Evolutionary conservation across 2,113 vertebrate species (phyloP).

Genomic region (Bubo blakistoni): DNA sequence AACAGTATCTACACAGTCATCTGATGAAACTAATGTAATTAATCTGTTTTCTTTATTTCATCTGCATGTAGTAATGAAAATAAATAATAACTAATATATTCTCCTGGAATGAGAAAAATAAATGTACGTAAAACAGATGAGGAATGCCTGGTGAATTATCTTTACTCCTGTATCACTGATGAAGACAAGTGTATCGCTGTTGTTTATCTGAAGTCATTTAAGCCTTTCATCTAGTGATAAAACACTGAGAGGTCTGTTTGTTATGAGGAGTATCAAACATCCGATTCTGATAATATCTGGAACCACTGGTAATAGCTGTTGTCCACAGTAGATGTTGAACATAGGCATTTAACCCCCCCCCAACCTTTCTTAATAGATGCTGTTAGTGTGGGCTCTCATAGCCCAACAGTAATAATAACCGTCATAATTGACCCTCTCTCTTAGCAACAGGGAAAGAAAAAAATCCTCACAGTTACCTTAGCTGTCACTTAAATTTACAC

Average conservation of each 20-base stretch:
- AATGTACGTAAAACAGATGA: background rate
- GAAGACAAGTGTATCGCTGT: background rate
- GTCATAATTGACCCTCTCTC: background rate
- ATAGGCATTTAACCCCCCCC: background rate
- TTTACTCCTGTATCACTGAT: background rate
- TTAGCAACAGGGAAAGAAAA: background rate
- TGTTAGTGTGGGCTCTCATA: background rate
- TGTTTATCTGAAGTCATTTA: constrained; percentile 29
- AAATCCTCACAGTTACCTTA: background rate
- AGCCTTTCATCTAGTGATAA: constrained; percentile 11
- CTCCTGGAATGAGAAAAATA: background rate
- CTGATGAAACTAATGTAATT: background rate
- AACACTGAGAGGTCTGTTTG: background rate
- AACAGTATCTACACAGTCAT: background rate
- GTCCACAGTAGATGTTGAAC: background rate
- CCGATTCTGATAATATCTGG: background rate
- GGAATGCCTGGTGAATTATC: background rate
- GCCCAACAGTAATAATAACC: background rate
- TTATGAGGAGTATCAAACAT: background rate
- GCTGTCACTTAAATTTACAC: constrained; percentile 6
- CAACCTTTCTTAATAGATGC: constrained; percentile 12
- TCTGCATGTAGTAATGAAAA: background rate
- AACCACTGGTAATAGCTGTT: background rate
- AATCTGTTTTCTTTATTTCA: background rate
- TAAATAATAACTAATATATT: background rate